Conservation (phyloP, 64 coral and sea anemone genomes). For the Anthopleura sola region DNA sequence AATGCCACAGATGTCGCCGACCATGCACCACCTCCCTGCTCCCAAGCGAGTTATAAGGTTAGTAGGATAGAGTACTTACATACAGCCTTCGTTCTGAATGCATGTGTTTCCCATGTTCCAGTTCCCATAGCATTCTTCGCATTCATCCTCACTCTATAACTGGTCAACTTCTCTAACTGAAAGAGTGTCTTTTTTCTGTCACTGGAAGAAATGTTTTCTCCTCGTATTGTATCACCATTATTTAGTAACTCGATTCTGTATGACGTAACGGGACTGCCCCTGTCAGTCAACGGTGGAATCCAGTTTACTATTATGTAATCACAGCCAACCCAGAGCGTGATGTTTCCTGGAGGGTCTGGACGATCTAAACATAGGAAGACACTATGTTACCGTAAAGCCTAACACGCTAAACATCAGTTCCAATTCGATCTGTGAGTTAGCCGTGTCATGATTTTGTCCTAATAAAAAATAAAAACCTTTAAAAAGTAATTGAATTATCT, state of each 20-base stretch:
- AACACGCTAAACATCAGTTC: too few relatives aligned
- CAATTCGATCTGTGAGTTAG: too few relatives aligned
- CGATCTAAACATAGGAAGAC: background rate
- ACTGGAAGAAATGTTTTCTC: background rate
- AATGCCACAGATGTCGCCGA: too few relatives aligned
- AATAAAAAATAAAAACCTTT: too few relatives aligned
- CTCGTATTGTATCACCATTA: background rate
- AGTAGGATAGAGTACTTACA: slow-evolving; percentile 10
- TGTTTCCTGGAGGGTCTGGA: background rate
- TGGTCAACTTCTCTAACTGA: background rate
- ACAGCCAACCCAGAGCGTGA: background rate
- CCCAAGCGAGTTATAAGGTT: too few relatives aligned
- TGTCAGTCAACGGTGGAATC: background rate
- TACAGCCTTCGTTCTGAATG: background rate
- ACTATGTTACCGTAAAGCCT: too few relatives aligned
- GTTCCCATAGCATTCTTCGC: background rate
- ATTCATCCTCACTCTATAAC: background rate
- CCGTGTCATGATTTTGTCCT: too few relatives aligned
- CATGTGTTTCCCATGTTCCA: background rate
- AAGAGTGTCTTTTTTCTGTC: background rate
- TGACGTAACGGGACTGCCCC: background rate
- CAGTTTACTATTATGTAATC: background rate
- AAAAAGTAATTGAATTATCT: too few relatives aligned
- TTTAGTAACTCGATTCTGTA: background rate
- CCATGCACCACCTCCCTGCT: too few relatives aligned